These are phyloP conservation scores for Rynchops niger DNA, from an alignment of 2,113 vertebrate species.

Conservation along the genomic window DNA sequence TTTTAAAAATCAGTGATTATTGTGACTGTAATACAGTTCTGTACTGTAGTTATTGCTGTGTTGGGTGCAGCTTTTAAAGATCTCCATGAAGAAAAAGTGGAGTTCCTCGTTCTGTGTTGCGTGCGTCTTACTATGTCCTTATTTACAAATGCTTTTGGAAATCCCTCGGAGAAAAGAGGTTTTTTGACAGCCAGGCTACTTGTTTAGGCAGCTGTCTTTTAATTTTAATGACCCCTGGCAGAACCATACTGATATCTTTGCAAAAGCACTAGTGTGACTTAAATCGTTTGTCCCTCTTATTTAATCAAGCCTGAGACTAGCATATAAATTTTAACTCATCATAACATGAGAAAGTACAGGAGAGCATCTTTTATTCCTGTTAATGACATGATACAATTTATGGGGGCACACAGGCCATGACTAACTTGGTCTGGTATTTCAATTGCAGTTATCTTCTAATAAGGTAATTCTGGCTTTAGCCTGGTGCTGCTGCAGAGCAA, in stretches of 20 bases:
- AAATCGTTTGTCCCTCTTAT: conserved; percentile 5
- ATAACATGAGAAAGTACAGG: conserved; percentile 16
- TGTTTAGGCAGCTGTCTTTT: conserved; percentile 58
- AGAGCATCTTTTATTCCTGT: background rate
- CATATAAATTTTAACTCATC: background rate
- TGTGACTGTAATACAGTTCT: background rate
- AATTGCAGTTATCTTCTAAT: background rate
- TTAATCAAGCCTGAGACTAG: conserved; percentile 27
- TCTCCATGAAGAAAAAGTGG: background rate
- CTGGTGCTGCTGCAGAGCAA: background rate
- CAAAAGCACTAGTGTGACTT: conserved; percentile 20
- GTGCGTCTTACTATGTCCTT: background rate
- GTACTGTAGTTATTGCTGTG: background rate
- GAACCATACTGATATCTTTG: background rate
- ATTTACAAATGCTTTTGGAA: conserved; percentile 43
- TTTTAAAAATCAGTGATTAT: background rate
- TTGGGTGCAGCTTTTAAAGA: conserved; percentile 10
- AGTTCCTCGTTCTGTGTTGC: background rate
- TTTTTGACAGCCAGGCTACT: conserved; percentile 28
- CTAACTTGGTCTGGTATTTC: conserved; percentile 6
- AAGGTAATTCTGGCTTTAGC: background rate
- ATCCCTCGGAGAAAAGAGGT: background rate
- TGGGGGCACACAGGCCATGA: background rate
- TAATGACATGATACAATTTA: background rate
- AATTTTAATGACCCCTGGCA: conserved; percentile 58